Evolutionary conservation across 2,797 vertebrate genomes (phyloP).

Genomic region (Lophotriccus pileatus): DNA sequence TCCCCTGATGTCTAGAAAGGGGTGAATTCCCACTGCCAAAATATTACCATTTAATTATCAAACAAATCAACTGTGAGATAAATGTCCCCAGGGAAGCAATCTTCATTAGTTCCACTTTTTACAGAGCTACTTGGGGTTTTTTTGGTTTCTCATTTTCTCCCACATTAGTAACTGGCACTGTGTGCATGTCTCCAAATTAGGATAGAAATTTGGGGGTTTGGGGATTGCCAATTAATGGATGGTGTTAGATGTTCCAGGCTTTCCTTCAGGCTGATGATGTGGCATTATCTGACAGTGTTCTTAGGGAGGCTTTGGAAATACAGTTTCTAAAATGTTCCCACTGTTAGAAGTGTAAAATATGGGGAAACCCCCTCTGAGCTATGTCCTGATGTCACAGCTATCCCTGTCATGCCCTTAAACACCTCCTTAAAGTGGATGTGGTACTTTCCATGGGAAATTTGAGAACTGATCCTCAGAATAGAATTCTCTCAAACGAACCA

Average conservation of each 20-base stretch:
- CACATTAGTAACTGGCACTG: not conserved
- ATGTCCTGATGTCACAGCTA: not conserved
- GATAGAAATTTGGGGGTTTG: not conserved
- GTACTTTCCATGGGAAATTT: not conserved
- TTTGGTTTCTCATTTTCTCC: conserved; percentile 42
- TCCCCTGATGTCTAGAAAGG: conserved; percentile 30
- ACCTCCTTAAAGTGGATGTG: not conserved
- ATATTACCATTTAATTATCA: conserved; percentile 52
- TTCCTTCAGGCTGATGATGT: not conserved
- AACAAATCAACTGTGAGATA: conserved; percentile 39
- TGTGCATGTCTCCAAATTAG: not conserved
- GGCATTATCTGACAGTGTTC: not conserved
- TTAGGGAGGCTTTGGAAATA: not conserved
- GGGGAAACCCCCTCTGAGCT: not conserved
- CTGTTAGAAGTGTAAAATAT: not conserved
- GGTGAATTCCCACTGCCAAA: not conserved
- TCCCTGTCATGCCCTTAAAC: not conserved
- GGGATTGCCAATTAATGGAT: not conserved
- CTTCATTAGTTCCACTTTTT: conserved; percentile 42
- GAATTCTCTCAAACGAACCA: not conserved
- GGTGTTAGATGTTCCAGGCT: not conserved
- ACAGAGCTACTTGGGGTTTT: conserved; percentile 13
- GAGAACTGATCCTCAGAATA: not conserved
- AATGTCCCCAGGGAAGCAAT: conserved; percentile 19
- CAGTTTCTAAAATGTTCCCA: not conserved